These are phyloP conservation scores for Arge pagana DNA, from an alignment of 2,888 invertebrate species.

Conservation along the genomic window DNA sequence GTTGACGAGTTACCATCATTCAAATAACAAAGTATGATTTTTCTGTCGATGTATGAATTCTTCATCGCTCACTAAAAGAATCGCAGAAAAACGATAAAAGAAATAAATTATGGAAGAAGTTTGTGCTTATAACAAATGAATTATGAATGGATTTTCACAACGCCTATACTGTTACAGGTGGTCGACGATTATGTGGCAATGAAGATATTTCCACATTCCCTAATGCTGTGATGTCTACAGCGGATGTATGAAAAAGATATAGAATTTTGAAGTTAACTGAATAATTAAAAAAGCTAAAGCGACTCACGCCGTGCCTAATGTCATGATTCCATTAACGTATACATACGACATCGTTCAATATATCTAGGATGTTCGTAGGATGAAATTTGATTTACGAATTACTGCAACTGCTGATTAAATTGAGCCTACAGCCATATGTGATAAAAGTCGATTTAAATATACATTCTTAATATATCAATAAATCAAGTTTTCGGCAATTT, in stretches of 20 bases:
- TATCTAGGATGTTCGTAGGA: too few species aligned
- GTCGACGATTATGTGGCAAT: slow-evolving; percentile 80
- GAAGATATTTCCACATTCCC: slow-evolving; percentile 80
- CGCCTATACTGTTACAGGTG: slow-evolving; percentile 61
- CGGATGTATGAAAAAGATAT: background rate
- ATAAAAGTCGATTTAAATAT: slow-evolving; percentile 41
- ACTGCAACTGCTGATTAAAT: slow-evolving; percentile 2
- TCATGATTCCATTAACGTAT: slow-evolving; percentile 11
- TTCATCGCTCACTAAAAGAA: too few species aligned
- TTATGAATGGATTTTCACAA: background rate
- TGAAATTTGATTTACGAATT: background rate
- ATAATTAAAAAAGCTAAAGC: slow-evolving; percentile 28
- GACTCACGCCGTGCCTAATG: slow-evolving; percentile 53
- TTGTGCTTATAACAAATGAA: too few species aligned
- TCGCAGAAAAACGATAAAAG: too few species aligned
- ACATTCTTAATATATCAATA: background rate
- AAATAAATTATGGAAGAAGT: too few species aligned
- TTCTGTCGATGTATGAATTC: too few species aligned
- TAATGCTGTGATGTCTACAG: slow-evolving; percentile 61
- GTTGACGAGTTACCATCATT: too few species aligned
- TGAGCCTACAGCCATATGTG: slow-evolving; percentile 47
- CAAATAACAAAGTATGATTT: too few species aligned
- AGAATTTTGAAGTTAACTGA: slow-evolving; percentile 5
- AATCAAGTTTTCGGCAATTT: slow-evolving; percentile 3
- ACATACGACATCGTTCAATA: too few species aligned